These are phyloP conservation scores for Metallyticus violacea DNA, from an alignment of 2,888 invertebrate species.

Conservation along the genomic window DNA sequence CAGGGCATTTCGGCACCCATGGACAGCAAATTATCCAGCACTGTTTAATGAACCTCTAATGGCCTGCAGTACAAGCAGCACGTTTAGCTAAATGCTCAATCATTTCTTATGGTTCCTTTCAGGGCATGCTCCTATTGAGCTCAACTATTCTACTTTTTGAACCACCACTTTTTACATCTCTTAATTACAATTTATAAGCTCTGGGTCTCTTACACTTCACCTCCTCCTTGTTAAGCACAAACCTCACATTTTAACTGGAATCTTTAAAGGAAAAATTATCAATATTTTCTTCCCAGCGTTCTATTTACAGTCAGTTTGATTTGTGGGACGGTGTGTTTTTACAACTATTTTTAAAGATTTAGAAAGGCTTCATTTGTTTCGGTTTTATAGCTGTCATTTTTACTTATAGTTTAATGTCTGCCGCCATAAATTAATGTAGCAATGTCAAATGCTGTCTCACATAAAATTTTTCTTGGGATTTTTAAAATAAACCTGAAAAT, in stretches of 20 bases:
- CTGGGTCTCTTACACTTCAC: not conserved
- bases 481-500: too few species aligned
- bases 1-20: not conserved
- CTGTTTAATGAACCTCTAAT: not conserved
- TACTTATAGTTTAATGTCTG: too few species aligned
- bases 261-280: too few species aligned
- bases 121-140: not conserved
- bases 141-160: not conserved
- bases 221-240: not conserved
- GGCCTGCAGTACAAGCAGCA: not conserved
- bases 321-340: too few species aligned
- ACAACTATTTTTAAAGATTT: too few species aligned
- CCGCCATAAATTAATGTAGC: too few species aligned
- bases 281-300: not conserved
- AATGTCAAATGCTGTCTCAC: too few species aligned
- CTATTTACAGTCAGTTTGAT: too few species aligned
- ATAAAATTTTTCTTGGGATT: too few species aligned
- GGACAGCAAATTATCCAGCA: not conserved
- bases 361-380: too few species aligned
- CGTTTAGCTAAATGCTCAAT: not conserved
- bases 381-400: too few species aligned
- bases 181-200: not conserved
- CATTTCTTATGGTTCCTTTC: not conserved
- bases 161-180: not conserved
- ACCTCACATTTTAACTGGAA: too few species aligned